These are phyloP conservation scores for Nannoperca australis DNA, from an alignment of 2,797 vertebrate genomes.

Conservation along the genomic window DNA sequence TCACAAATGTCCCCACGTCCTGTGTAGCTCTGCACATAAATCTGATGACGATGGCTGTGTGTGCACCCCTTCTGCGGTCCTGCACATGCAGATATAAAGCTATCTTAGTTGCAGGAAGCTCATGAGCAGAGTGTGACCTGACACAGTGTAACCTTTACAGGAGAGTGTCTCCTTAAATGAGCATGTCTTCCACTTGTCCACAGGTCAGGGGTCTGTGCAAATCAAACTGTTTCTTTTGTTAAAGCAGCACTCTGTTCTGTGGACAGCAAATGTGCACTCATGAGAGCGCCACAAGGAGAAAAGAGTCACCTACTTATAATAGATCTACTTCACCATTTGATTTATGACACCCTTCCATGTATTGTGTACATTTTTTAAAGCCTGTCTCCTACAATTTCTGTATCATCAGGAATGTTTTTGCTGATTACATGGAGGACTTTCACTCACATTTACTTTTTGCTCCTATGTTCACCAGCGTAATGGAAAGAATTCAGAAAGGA, in stretches of 20 bases:
- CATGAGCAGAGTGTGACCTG: constrained; percentile 5
- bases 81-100: constrained; percentile 20
- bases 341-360: constrained; percentile 34
- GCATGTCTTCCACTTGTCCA: neutral
- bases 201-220: constrained; percentile 27
- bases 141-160: constrained; percentile 31
- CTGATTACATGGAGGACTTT: constrained; percentile 24
- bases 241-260: constrained; percentile 7
- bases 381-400: neutral
- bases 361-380: neutral
- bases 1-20: constrained; percentile 16
- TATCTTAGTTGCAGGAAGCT: constrained; percentile 2
- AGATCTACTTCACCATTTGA: constrained; percentile 41
- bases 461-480: constrained; percentile 44
- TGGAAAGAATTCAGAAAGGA: constrained; percentile 69
- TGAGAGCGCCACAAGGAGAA: constrained; percentile 41
- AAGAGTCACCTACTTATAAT: constrained; percentile 48
- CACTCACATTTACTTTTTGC: neutral
- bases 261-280: constrained; percentile 4
- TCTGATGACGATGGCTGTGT: constrained; percentile 26
- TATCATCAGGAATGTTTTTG: constrained; percentile 9
- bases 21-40: constrained; percentile 51
- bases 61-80: neutral
- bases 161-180: constrained; percentile 24
- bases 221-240: constrained; percentile 23